Conservation (phyloP, 1,140 invertebrate species). For the Polypedilum pembai region DNA sequence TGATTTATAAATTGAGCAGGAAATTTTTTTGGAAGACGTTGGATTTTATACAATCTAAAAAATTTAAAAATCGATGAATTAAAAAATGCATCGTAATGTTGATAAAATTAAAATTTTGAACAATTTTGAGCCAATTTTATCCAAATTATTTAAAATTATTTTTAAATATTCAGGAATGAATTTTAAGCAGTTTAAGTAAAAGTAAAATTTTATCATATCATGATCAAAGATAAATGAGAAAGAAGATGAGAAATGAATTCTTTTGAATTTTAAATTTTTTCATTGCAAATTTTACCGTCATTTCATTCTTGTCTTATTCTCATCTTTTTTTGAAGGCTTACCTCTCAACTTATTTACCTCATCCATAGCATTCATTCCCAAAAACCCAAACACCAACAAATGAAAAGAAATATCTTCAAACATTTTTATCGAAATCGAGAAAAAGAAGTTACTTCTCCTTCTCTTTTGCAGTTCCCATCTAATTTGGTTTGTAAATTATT, state of each 20-base stretch:
- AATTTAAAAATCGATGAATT: too few relatives aligned
- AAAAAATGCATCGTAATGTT: too few relatives aligned
- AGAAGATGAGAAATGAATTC: neutral
- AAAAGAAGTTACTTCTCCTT: neutral
- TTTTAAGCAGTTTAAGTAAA: too few relatives aligned
- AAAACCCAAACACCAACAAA: neutral
- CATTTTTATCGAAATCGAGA: slow-evolving; percentile 19
- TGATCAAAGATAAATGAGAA: too few relatives aligned
- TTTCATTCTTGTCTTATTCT: neutral
- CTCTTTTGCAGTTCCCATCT: neutral
- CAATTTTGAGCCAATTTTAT: too few relatives aligned
- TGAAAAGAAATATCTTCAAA: neutral
- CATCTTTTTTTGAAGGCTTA: neutral
- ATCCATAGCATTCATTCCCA: neutral
- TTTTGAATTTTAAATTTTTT: neutral
- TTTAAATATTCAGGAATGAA: too few relatives aligned
- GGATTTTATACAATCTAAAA: neutral
- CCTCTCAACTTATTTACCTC: neutral
- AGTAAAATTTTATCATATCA: too few relatives aligned
- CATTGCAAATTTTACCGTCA: neutral
- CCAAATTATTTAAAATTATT: too few relatives aligned
- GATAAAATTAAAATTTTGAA: too few relatives aligned
- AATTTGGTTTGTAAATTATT: slow-evolving; percentile 29
- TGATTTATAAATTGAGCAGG: neutral
- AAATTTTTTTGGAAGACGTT: slow-evolving; percentile 11